A percentile compares a stretch with the other conserved stretches of the same genome.
These are phyloP conservation scores for Labeo rohita DNA, from an alignment of 2,113 vertebrate species.

Conservation along the genomic window DNA sequence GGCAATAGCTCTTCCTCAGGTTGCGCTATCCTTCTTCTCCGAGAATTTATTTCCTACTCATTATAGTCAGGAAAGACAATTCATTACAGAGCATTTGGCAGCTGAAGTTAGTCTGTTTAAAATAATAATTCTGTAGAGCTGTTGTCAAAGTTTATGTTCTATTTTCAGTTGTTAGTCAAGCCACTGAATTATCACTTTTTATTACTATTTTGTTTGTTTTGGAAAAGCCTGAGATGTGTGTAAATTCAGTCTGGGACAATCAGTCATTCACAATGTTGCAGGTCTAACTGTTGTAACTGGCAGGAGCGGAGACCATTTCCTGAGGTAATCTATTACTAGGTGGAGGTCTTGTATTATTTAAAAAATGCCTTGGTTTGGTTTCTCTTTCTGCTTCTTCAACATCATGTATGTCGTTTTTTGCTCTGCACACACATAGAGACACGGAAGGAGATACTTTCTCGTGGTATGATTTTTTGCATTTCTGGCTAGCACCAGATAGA, in stretches of 20 bases:
- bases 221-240: neutral
- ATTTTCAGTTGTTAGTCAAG: slow-evolving; percentile 4
- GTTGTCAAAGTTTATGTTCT: neutral
- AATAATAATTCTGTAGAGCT: neutral
- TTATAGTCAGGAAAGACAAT: slow-evolving; percentile 4
- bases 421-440: neutral
- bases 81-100: neutral
- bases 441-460: neutral
- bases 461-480: neutral
- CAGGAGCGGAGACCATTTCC: neutral
- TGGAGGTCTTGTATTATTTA: neutral
- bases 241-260: neutral
- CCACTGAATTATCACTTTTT: neutral
- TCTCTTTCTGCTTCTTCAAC: neutral
- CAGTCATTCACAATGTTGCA: neutral
- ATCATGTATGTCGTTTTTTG: neutral
- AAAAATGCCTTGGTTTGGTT: neutral
- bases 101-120: neutral
- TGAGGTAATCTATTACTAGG: neutral
- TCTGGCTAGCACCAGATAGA: neutral
- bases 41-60: slow-evolving; percentile 13
- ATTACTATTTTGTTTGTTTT: neutral
- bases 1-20: slow-evolving; percentile 9
- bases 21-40: neutral
- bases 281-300: neutral